phyloP scores from a whole-genome alignment of 2,797 vertebrate species.

The Sebastes itinus region DNA sequence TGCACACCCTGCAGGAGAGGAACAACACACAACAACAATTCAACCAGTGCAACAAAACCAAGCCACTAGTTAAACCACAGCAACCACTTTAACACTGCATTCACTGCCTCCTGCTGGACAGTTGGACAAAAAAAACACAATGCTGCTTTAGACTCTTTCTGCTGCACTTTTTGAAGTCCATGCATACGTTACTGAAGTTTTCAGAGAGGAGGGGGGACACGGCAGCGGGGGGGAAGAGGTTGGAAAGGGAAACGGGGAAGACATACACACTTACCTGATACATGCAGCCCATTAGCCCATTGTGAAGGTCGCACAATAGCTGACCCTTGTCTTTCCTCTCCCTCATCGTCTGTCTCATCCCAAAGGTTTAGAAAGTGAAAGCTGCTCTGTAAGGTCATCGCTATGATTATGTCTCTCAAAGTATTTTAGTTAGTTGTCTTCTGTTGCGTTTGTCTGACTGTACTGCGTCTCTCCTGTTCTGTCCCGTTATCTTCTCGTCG shows the following conservation, averaged over 20 bases:
- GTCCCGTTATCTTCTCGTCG: constrained; percentile 34
- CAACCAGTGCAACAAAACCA: not conserved
- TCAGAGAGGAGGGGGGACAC: not conserved
- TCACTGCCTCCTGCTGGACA: constrained; percentile 49
- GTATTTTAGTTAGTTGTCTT: not conserved
- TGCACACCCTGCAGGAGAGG: constrained; percentile 87
- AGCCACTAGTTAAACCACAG: not conserved
- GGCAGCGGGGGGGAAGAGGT: not conserved
- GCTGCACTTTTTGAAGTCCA: not conserved
- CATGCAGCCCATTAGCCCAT: constrained; percentile 8
- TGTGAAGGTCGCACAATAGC: constrained; percentile 12
- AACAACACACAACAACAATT: constrained; percentile 1
- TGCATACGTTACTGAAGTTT: not conserved
- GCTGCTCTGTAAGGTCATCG: constrained; percentile 58
- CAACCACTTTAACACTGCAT: not conserved
- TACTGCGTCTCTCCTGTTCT: not conserved
- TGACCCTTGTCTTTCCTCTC: constrained; percentile 20
- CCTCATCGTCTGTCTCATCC: constrained; percentile 42
- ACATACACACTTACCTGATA: constrained; percentile 55
- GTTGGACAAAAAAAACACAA: not conserved
- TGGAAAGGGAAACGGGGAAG: not conserved
- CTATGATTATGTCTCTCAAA: not conserved
- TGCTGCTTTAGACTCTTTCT: not conserved
- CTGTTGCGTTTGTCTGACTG: not conserved
- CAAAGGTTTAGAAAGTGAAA: constrained; percentile 76